phyloP scores from a whole-genome alignment of 2,113 vertebrate species.

The Corythornis cristatus region DNA sequence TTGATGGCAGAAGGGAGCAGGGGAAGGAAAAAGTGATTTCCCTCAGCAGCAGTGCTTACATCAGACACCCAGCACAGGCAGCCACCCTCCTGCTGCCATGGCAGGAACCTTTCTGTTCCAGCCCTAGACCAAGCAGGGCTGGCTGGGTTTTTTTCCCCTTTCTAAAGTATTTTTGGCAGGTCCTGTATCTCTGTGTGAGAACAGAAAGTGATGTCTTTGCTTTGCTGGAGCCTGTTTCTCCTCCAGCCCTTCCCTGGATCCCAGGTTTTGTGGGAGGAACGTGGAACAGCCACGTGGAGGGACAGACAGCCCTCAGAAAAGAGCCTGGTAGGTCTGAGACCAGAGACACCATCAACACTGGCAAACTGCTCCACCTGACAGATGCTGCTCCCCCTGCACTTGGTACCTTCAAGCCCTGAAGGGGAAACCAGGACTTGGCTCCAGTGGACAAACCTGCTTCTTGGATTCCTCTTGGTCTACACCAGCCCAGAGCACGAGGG shows the following conservation, averaged over 20 bases:
- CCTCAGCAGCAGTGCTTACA: not conserved
- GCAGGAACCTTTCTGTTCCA: not conserved
- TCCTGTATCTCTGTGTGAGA: not conserved
- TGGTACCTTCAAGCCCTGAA: not conserved
- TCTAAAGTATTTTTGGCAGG: not conserved
- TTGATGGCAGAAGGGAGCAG: not conserved
- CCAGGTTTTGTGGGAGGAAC: not conserved
- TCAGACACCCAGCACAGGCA: not conserved
- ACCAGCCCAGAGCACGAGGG: slow-evolving; percentile 73
- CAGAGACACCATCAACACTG: not conserved
- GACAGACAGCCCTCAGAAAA: not conserved
- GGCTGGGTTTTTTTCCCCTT: not conserved
- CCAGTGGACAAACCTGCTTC: slow-evolving; percentile 78
- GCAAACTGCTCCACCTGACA: not conserved
- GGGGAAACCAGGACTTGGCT: not conserved
- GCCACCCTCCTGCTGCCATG: not conserved
- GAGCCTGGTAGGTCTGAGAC: not conserved
- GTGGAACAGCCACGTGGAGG: accelerated
- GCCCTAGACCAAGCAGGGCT: not conserved
- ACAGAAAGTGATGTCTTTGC: not conserved
- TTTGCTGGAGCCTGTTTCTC: not conserved
- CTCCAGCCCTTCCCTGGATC: not conserved
- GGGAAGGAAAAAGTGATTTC: not conserved
- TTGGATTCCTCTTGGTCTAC: slow-evolving; percentile 80
- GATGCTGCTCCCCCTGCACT: not conserved